Percentiles rank a stretch among this genome's conserved stretches.
Evolutionary conservation across 2,113 vertebrate genomes (phyloP).

Genomic region (Malurus alboscapulatus): DNA sequence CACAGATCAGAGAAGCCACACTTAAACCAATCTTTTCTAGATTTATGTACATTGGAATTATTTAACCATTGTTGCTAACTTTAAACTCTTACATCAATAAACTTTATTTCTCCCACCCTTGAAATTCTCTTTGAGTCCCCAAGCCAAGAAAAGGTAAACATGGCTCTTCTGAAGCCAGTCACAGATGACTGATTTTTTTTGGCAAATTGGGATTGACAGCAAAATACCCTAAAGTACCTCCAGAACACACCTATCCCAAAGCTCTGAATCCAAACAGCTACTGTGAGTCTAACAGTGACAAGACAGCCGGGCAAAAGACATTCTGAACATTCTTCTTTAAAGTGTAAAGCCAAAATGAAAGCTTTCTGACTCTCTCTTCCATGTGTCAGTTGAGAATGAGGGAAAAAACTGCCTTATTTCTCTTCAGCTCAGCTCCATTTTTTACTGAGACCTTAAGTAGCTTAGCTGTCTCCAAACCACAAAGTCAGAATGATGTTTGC

Average conservation of each 20-base stretch:
- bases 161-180: not conserved
- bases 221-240: not conserved
- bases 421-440: not conserved
- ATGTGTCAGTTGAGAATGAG: not conserved
- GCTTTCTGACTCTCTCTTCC: not conserved
- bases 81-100: not conserved
- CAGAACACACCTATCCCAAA: not conserved
- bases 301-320: not conserved
- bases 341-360: not conserved
- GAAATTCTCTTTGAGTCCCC: not conserved
- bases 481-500: not conserved
- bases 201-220: not conserved
- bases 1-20: slow-evolving; percentile 16
- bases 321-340: not conserved
- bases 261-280: not conserved
- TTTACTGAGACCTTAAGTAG: not conserved
- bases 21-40: not conserved
- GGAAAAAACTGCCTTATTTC: not conserved
- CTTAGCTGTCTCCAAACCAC: not conserved
- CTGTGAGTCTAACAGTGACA: not conserved
- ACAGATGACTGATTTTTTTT: not conserved
- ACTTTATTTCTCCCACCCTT: not conserved
- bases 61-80: not conserved
- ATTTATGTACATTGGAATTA: not conserved
- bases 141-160: not conserved